Percentiles rank a stretch among this genome's conserved stretches.
Evolutionary conservation across 2,888 invertebrate genomes (phyloP).

Genomic region (Tyria jacobaeae): DNA sequence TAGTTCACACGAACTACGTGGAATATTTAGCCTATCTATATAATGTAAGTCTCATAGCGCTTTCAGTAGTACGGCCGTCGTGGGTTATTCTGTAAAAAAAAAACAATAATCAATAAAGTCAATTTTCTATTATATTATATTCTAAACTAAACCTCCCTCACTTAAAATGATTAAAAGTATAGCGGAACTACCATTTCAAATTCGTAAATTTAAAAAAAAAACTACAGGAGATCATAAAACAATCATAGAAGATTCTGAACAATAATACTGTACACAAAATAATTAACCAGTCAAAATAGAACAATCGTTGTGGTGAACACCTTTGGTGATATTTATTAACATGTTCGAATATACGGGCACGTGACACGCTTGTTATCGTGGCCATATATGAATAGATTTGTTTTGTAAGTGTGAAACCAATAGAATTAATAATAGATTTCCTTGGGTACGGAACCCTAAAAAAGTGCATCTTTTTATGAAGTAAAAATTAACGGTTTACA

Average conservation of each 20-base stretch:
- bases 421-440: no score
- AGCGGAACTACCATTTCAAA: neutral
- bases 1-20: constrained; percentile 3
- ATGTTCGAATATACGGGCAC: constrained; percentile 10
- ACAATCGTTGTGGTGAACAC: constrained; percentile 32
- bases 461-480: no score
- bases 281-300: constrained; percentile 1
- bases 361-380: constrained; percentile 26
- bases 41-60: constrained; percentile 18
- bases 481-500: no score
- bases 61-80: constrained; percentile 93
- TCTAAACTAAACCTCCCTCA: neutral
- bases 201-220: neutral
- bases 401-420: no score
- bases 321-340: constrained; percentile 14
- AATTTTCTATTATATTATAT: neutral
- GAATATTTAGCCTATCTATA: constrained; percentile 17
- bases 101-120: constrained; percentile 14
- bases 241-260: neutral
- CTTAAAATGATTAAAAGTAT: neutral
- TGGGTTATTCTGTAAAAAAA: constrained; percentile 93
- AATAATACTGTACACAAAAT: neutral
- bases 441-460: no score
- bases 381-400: no score
- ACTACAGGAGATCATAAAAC: neutral